Conservation (phyloP, 1,140 invertebrate species). For the Drosophila murphyi region DNA sequence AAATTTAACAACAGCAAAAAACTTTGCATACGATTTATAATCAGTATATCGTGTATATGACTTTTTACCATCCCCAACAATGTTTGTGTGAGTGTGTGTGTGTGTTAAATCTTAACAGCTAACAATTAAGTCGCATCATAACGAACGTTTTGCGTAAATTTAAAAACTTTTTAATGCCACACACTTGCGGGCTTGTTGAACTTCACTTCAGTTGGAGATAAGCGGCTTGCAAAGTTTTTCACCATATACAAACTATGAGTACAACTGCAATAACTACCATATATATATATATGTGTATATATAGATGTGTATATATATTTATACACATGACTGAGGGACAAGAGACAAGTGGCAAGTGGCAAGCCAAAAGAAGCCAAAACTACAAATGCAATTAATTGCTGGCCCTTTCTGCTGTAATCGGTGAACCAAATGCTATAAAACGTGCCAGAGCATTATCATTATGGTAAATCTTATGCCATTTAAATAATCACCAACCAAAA, state of each 20-base stretch:
- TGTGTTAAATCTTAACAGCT: conserved; percentile 77
- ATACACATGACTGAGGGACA: conserved; percentile 47
- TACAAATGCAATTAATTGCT: conserved; percentile 74
- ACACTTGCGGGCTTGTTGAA: conserved; percentile 80
- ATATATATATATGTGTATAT: conserved; percentile 6
- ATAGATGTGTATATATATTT: conserved; percentile 36
- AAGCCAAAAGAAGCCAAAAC: conserved; percentile 43
- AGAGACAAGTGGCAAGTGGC: conserved; percentile 34
- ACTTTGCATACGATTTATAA: neutral
- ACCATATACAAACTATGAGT: conserved; percentile 63
- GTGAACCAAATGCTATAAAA: conserved; percentile 51
- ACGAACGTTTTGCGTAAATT: conserved; percentile 75
- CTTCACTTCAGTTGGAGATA: conserved; percentile 71
- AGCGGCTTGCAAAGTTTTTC: conserved; percentile 68
- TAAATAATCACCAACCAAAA: conserved; percentile 71
- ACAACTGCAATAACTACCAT: conserved; percentile 60
- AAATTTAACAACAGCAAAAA: conserved; percentile 49
- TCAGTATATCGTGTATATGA: neutral
- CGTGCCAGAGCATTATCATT: conserved; percentile 66
- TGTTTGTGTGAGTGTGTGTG: conserved; percentile 13
- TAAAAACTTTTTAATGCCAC: conserved; percentile 80
- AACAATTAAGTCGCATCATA: conserved; percentile 81
- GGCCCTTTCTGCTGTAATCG: conserved; percentile 14
- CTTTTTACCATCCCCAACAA: neutral
- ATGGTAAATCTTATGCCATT: conserved; percentile 73